Evolutionary conservation across 1,140 invertebrate genomes (phyloP).

Genomic region (Drosophila erecta): DNA sequence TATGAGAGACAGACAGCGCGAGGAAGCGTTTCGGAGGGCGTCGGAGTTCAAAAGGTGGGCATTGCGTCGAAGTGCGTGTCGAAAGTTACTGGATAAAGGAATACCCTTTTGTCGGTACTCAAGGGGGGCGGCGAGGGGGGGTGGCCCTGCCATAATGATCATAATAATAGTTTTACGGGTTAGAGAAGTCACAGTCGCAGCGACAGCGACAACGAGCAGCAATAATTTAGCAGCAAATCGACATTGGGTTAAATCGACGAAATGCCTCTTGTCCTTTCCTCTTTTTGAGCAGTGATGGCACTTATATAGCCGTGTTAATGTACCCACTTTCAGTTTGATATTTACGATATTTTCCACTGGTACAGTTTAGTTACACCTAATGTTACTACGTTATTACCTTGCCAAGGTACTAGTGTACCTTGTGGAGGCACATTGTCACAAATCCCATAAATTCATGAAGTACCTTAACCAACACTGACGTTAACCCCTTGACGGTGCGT

Average conservation of each 20-base stretch:
- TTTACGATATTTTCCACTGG: too few relatives aligned
- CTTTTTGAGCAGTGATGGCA: neutral
- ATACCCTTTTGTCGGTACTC: conserved; percentile 5
- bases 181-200: conserved; percentile 79
- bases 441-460: too few relatives aligned
- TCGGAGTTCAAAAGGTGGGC: neutral
- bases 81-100: conserved; percentile 44
- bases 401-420: too few relatives aligned
- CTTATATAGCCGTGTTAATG: neutral
- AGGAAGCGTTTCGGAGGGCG: neutral
- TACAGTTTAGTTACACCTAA: too few relatives aligned
- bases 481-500: conserved; percentile 40
- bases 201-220: conserved; percentile 67
- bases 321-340: neutral
- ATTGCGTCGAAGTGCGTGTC: conserved; percentile 67
- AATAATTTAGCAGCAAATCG: conserved; percentile 64
- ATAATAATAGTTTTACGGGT: conserved; percentile 81
- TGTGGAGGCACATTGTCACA: too few relatives aligned
- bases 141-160: conserved; percentile 59
- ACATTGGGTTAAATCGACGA: conserved; percentile 60
- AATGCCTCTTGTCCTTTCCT: conserved; percentile 70
- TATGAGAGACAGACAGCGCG: conserved; percentile 52
- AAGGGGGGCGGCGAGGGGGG: neutral
- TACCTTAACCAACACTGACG: conserved; percentile 15
- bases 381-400: too few relatives aligned